These are phyloP conservation scores for Cheirogaleus major DNA, from an alignment of 2,797 vertebrate species.

Conservation along the genomic window DNA sequence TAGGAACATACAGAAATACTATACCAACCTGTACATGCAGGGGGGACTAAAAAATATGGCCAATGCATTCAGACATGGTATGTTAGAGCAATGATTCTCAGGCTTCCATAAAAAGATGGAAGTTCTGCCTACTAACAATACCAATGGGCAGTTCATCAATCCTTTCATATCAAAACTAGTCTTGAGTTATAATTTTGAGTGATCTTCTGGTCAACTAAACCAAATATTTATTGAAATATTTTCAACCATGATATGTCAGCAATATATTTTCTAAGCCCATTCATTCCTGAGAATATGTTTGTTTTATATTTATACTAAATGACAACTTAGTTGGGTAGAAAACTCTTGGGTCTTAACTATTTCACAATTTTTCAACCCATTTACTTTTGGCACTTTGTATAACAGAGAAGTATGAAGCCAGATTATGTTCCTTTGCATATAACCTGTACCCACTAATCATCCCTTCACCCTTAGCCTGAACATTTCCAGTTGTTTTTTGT, in stretches of 20 bases:
- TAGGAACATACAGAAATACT: background rate
- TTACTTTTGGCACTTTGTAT: background rate
- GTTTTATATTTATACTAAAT: background rate
- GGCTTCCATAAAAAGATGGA: background rate
- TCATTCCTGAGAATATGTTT: constrained; percentile 3
- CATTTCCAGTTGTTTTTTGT: background rate
- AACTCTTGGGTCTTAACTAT: background rate
- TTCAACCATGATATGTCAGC: background rate
- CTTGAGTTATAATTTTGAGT: background rate
- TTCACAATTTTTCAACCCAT: background rate
- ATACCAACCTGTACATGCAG: background rate
- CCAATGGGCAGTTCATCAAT: background rate
- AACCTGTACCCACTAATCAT: background rate
- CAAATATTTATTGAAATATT: background rate
- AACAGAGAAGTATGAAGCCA: background rate
- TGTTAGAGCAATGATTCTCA: background rate
- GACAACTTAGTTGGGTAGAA: background rate
- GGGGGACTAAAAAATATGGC: background rate
- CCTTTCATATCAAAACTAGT: background rate
- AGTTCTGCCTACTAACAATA: background rate
- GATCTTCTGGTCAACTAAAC: background rate
- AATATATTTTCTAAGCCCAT: background rate
- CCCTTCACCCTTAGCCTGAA: background rate
- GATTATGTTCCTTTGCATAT: background rate
- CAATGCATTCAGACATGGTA: background rate